phyloP scores from a whole-genome alignment of 2,888 invertebrate genomes.

The Acrobasis suavella region DNA sequence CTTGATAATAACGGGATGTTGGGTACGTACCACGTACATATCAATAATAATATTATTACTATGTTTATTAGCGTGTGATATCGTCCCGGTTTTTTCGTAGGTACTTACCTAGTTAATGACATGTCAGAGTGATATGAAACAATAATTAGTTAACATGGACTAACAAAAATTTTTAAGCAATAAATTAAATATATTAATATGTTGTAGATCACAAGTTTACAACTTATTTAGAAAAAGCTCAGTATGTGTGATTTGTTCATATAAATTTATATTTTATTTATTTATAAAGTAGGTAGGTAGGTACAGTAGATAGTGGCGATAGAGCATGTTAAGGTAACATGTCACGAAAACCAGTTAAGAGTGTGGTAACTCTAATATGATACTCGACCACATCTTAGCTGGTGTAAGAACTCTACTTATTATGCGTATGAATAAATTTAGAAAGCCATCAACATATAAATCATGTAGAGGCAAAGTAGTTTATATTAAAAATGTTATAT shows the following conservation, averaged over 20 bases:
- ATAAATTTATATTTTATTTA: background rate
- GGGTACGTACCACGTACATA: slow-evolving; percentile 8
- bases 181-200: too few species aligned
- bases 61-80: slow-evolving; percentile 7
- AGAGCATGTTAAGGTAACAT: slow-evolving; percentile 41
- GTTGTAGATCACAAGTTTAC: too few species aligned
- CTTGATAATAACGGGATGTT: slow-evolving; percentile 23
- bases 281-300: background rate
- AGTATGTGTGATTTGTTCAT: too few species aligned
- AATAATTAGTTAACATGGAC: background rate
- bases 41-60: slow-evolving; percentile 14
- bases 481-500: slow-evolving; percentile 22
- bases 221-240: too few species aligned
- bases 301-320: slow-evolving; percentile 4
- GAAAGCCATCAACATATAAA: slow-evolving; percentile 55
- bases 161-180: too few species aligned
- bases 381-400: slow-evolving; percentile 50
- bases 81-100: background rate
- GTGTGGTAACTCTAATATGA: slow-evolving; percentile 57
- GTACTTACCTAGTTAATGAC: background rate
- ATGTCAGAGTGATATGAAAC: background rate
- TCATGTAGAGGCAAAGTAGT: slow-evolving; percentile 18
- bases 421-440: slow-evolving; percentile 57
- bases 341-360: slow-evolving; percentile 56
- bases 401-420: slow-evolving; percentile 49